phyloP scores from a whole-genome alignment of 2,113 vertebrate genomes.

The Pteronura brasiliensis region DNA sequence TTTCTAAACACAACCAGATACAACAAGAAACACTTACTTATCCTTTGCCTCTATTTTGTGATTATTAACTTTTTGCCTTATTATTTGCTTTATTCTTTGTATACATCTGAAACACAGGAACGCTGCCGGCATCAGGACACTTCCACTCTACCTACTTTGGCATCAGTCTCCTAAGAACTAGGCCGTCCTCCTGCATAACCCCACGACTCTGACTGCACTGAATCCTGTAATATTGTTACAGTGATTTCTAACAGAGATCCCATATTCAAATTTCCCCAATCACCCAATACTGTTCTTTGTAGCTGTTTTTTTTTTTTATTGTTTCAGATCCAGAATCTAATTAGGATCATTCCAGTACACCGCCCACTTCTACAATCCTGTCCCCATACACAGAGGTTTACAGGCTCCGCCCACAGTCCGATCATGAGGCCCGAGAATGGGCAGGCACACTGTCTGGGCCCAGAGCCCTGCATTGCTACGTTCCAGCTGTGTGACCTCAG shows the following conservation, averaged over 20 bases:
- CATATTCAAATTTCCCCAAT: neutral
- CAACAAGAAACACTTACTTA: neutral
- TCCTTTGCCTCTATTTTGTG: neutral
- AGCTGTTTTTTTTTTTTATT: neutral
- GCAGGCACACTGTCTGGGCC: neutral
- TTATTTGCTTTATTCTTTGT: neutral
- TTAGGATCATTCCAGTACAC: neutral
- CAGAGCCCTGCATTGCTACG: neutral
- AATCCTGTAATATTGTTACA: neutral
- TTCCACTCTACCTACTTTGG: neutral
- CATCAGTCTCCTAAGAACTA: neutral
- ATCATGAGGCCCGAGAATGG: rapidly evolving
- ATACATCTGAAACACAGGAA: neutral
- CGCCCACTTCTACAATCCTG: neutral
- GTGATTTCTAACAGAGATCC: neutral
- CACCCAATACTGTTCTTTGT: neutral
- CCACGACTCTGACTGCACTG: neutral
- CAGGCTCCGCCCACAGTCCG: neutral
- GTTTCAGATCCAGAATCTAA: neutral
- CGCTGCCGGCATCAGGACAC: neutral
- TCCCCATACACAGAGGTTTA: neutral
- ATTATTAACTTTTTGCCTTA: neutral
- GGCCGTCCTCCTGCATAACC: neutral
- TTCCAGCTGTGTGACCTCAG: neutral
- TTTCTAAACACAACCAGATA: neutral